These are phyloP conservation scores for Poliocrania exsul DNA, from an alignment of 2,797 vertebrate genomes.

Conservation along the genomic window DNA sequence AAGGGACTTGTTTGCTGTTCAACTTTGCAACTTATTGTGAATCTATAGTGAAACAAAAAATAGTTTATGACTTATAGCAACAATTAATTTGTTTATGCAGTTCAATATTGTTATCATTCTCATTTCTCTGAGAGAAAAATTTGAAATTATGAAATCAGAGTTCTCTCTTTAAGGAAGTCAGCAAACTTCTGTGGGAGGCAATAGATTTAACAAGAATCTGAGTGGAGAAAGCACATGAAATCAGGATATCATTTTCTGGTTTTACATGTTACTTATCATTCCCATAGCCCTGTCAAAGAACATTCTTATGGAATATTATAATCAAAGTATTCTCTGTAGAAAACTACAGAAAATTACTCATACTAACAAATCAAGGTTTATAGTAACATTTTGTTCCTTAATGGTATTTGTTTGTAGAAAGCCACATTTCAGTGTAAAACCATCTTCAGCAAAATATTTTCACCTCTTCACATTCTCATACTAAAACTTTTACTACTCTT, in stretches of 20 bases:
- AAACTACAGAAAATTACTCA: neutral
- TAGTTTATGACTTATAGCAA: neutral
- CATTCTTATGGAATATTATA: neutral
- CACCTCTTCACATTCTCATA: neutral
- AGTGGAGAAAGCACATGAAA: neutral
- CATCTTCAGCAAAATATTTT: neutral
- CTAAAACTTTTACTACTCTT: neutral
- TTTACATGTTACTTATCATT: neutral
- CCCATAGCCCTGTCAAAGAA: neutral
- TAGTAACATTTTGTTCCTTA: neutral
- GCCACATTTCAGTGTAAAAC: neutral
- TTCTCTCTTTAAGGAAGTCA: neutral
- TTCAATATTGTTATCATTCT: neutral
- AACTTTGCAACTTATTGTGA: neutral
- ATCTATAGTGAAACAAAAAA: slow-evolving; percentile 24
- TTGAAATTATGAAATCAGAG: neutral
- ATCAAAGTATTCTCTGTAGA: neutral
- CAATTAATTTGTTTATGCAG: neutral
- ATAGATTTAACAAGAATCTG: neutral
- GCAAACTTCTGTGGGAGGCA: neutral
- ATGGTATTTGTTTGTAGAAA: neutral
- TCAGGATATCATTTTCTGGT: neutral
- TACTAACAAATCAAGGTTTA: neutral
- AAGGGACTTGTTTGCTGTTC: neutral
- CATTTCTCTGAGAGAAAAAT: neutral